phyloP scores from a whole-genome alignment of 1,140 invertebrate genomes.

The Drosophila mayri region DNA sequence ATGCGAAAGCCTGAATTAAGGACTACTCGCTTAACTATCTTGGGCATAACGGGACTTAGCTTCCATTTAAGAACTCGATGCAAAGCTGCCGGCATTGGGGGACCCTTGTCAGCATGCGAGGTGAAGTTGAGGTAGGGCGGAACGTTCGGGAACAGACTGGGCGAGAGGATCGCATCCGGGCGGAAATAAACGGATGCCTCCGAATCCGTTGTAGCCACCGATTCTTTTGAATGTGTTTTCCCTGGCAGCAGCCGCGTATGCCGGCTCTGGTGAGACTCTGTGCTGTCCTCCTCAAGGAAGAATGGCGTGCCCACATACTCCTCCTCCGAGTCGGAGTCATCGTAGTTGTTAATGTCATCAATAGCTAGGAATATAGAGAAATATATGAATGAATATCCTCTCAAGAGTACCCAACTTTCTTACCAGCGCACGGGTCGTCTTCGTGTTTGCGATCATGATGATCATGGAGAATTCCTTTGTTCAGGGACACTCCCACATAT shows the following conservation, averaged over 20 bases:
- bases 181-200: slow-evolving; percentile 66
- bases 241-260: slow-evolving; percentile 63
- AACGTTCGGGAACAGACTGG: slow-evolving; percentile 93
- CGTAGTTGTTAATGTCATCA: slow-evolving; percentile 75
- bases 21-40: slow-evolving; percentile 92
- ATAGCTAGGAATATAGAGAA: slow-evolving; percentile 45
- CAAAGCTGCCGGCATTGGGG: slow-evolving; percentile 88
- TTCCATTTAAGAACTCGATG: slow-evolving; percentile 95
- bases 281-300: slow-evolving; percentile 64
- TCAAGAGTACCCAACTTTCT: background rate
- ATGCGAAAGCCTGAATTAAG: slow-evolving; percentile 93
- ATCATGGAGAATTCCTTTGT: slow-evolving; percentile 48
- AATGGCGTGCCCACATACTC: slow-evolving; percentile 77
- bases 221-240: slow-evolving; percentile 49
- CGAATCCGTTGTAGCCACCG: slow-evolving; percentile 60
- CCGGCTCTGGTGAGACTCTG: slow-evolving; percentile 70
- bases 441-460: slow-evolving; percentile 51
- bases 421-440: slow-evolving; percentile 78
- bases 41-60: slow-evolving; percentile 95
- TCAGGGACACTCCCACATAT: slow-evolving; percentile 73
- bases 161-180: slow-evolving; percentile 86
- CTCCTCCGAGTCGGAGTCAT: slow-evolving; percentile 79
- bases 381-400: no score
- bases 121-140: slow-evolving; percentile 96
- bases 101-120: slow-evolving; percentile 89